These are phyloP conservation scores for Babylonia areolata DNA, from an alignment of 1,140 invertebrate species.

Conservation along the genomic window DNA sequence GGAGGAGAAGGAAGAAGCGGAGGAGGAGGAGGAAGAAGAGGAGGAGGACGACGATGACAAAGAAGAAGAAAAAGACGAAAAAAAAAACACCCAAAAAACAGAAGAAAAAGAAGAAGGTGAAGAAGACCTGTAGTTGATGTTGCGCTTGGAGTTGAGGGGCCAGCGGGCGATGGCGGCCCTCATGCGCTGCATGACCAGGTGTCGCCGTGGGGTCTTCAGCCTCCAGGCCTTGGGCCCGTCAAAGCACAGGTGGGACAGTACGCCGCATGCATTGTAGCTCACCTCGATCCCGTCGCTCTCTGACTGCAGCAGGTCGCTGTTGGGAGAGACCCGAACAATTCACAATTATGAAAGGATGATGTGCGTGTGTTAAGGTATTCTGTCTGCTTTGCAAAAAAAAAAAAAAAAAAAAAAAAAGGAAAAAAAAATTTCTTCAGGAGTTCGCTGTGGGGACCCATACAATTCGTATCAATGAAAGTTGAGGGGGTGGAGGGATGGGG, in stretches of 20 bases:
- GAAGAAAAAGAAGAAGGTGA: constrained; percentile 3
- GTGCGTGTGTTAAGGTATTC: too few relatives aligned
- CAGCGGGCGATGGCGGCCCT: constrained; percentile 88
- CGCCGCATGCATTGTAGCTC: constrained; percentile 97
- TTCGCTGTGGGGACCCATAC: too few relatives aligned
- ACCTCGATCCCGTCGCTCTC: constrained; percentile 96
- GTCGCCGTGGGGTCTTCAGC: constrained; percentile 82
- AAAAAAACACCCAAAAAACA: too few relatives aligned
- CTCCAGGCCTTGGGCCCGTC: constrained; percentile 91
- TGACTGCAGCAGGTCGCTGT: constrained; percentile 88
- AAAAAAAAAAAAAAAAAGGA: too few relatives aligned
- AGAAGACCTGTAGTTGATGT: constrained; percentile 93
- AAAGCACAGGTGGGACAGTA: constrained; percentile 95
- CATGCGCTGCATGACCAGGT: constrained; percentile 86
- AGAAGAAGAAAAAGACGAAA: background rate
- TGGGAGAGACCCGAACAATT: too few relatives aligned
- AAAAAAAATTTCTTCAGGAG: too few relatives aligned
- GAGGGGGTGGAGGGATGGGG: too few relatives aligned
- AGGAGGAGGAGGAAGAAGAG: background rate
- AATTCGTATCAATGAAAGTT: too few relatives aligned
- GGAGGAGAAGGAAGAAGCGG: background rate
- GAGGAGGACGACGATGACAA: background rate
- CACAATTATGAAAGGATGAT: too few relatives aligned
- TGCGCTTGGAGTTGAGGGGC: constrained; percentile 90
- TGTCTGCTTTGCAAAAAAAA: too few relatives aligned